Percentiles rank a stretch among this genome's conserved stretches.
Evolutionary conservation across 2,113 vertebrate species (phyloP).

Genomic region (Puffinus mauretanicus): DNA sequence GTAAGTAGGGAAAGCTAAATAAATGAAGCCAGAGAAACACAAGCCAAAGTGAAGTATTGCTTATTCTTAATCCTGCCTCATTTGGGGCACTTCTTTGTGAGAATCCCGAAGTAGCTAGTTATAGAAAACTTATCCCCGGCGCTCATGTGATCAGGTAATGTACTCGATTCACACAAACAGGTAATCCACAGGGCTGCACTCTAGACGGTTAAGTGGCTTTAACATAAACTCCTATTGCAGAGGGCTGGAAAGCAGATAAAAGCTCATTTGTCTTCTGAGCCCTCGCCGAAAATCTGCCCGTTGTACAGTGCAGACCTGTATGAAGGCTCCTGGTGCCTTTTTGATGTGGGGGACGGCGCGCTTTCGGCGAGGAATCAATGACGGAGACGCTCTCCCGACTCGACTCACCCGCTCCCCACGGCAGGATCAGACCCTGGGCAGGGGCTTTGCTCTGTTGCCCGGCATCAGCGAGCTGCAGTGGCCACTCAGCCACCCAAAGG

Average conservation of each 20-base stretch:
- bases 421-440: background rate
- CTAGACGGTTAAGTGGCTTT: constrained; percentile 74
- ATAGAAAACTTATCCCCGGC: background rate
- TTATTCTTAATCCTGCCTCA: constrained; percentile 58
- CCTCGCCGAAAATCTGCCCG: constrained; percentile 61
- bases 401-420: background rate
- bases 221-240: constrained; percentile 71
- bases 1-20: constrained; percentile 39
- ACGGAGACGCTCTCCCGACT: fast-evolving
- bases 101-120: constrained; percentile 33
- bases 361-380: background rate
- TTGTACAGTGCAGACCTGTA: constrained; percentile 55
- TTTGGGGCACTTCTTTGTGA: constrained; percentile 45
- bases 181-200: constrained; percentile 67
- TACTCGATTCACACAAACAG: constrained; percentile 65
- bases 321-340: constrained; percentile 43
- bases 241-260: constrained; percentile 67
- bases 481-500: background rate
- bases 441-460: constrained; percentile 10
- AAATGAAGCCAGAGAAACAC: constrained; percentile 13
- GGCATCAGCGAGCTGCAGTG: background rate
- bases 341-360: constrained; percentile 36
- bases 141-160: constrained; percentile 62
- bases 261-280: constrained; percentile 73
- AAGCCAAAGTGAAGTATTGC: background rate